Evolutionary conservation across 37 sponge, comb jelly and placozoan genomes (phyloP).

Genomic region (Spongilla lacustris): DNA sequence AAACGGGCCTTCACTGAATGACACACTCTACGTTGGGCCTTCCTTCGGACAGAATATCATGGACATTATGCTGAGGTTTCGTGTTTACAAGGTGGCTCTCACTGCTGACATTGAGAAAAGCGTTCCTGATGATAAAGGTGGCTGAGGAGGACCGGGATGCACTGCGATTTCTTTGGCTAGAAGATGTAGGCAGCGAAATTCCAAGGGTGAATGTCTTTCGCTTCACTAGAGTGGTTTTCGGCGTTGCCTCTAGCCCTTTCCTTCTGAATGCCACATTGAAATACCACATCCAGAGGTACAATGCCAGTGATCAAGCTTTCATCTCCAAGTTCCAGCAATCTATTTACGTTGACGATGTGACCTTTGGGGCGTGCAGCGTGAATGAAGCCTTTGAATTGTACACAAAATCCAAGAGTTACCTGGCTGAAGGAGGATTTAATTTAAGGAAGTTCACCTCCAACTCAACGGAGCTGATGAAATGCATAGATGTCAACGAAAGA

Average conservation of each 20-base stretch:
- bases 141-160: background rate
- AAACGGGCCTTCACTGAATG: background rate
- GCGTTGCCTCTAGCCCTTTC: conserved; percentile 27
- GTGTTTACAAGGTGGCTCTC: conserved; percentile 1
- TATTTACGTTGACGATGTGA: background rate
- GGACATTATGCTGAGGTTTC: conserved; percentile 9
- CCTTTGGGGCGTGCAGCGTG: background rate
- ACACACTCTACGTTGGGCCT: background rate
- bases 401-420: background rate
- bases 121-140: conserved; percentile 7
- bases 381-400: conserved; percentile 10
- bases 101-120: conserved; percentile 13
- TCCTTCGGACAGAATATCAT: background rate
- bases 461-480: conserved; percentile 12
- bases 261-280: conserved; percentile 25
- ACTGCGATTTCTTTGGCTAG: conserved; percentile 9
- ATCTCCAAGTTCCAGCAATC: background rate
- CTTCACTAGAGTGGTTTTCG: conserved; percentile 19
- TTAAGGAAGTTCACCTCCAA: conserved; percentile 19
- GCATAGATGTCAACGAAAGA: background rate
- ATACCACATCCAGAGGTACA: conserved; percentile 3
- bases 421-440: conserved; percentile 18
- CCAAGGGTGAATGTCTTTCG: background rate
- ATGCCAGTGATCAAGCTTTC: background rate
- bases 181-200: background rate